Evolutionary conservation across 1,140 invertebrate genomes (phyloP), one percentile per base, ranked within the genome.

Genomic region (Octopus sinensis): DNA sequence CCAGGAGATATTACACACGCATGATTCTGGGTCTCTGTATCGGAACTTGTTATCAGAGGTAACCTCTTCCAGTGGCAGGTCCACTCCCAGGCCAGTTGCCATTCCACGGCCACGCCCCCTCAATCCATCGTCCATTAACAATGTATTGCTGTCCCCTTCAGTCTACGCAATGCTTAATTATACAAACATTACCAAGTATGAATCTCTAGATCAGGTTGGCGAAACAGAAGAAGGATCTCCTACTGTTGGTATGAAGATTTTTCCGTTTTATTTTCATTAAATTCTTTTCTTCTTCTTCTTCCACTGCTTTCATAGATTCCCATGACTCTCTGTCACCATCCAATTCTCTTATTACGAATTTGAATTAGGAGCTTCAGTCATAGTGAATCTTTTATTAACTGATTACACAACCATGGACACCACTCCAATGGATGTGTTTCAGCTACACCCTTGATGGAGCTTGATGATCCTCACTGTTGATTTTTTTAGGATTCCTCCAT

Each of bases 221-320:
- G 68, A 73, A 73, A 73, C 68, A n/a, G 68, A 73, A 13, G 68
- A 73, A 73, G 68, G 68, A 73, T 73, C 68, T 73, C 68, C 68
- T 73, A 73, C 17, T 73, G 17, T 73, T n/a, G 68, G 68, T 73
- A 17, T n/a, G 68, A 43, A 43, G 30, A 43, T 43, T 43, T 43
- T 43, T 43, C 3, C 30, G 3, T 43, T 43, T 43, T 43, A 43
- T 43, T 43, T 43, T 43, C 30, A 43, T 43, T 43, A 43, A 43
- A 43, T 43, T 43, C 30, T 43, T 3, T 43, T 43, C 30, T 43
- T 43, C 30, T 43, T 43, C 30, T 43, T 43, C 30, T 43, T 43
- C 30, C 3, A 3, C 30, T 43, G 30, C 30, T 43, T 43, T 43
- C 30, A 43, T 0, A 43, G 30, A 43, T 43, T 43, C 30, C 30